A percentile compares a stretch with the other conserved stretches of the same genome.
These are phyloP conservation scores for Drosophila neotestacea DNA, from an alignment of 2,888 invertebrate species.

Conservation along the genomic window DNA sequence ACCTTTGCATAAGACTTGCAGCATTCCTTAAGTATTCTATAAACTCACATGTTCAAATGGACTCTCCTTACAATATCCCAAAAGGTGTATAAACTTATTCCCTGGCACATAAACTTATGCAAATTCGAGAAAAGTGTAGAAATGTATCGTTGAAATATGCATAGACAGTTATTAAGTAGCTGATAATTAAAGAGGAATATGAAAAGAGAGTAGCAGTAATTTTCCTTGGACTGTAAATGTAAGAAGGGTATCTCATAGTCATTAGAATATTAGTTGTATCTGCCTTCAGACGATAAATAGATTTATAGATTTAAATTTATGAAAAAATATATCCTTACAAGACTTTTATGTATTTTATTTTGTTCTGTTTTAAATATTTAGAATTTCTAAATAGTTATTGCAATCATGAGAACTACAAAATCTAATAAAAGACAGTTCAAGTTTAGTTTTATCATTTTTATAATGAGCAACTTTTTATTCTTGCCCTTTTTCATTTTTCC, in stretches of 20 bases:
- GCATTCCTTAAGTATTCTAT: slow-evolving; percentile 37
- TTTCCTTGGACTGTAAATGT: too few relatives aligned
- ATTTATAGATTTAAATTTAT: too few relatives aligned
- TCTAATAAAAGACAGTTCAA: background rate
- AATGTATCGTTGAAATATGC: slow-evolving; percentile 8
- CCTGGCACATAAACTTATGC: slow-evolving; percentile 4
- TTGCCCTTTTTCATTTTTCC: background rate
- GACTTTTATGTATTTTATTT: too few relatives aligned
- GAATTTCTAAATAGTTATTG: too few relatives aligned
- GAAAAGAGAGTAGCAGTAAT: background rate
- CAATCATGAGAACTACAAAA: too few relatives aligned
- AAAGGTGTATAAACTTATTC: slow-evolving; percentile 3
- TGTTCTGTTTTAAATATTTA: too few relatives aligned
- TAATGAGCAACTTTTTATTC: background rate
- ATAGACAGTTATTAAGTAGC: slow-evolving; percentile 7
- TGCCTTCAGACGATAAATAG: too few relatives aligned
- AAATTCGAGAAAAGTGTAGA: background rate
- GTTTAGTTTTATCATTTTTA: background rate
- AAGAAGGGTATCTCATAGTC: background rate
- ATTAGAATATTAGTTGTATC: too few relatives aligned
- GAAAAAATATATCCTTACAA: too few relatives aligned
- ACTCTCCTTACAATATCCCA: slow-evolving; percentile 1
- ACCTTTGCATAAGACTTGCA: slow-evolving; percentile 53
- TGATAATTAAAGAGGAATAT: background rate
- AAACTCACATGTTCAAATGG: slow-evolving; percentile 8